Base-by-base conservation (phyloP, 2,113 vertebrate species). In the Cygnus buccinator region DNA sequence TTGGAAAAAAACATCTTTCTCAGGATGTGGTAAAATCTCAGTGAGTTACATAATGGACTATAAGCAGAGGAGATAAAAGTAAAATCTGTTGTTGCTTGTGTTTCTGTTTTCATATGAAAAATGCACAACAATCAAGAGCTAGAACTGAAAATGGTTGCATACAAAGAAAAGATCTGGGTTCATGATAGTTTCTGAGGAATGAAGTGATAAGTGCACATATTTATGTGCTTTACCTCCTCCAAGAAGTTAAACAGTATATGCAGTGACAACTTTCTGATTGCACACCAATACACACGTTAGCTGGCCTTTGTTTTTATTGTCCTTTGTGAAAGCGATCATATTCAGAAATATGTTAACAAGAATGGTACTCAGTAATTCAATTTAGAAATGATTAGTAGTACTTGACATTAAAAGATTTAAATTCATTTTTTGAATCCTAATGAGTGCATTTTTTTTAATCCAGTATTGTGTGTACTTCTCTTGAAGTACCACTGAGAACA, bases 301-400 rank as follows among this genome's bases (percentile, higher is more conserved):
- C 26, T 77, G 50, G 13, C 12, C 46, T 80, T 58, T 68, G 25
- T 50, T 96, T 89, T 37, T 78, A 68, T 76, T 41, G 46, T 76
- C 83, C 33, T 84, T 96, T 96, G 86, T 94, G 73, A 94, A 76
- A 52, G 67, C 33, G 95, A 83, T 90, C 35, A 39, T 87, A 90
- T 90, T 96, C 55, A 93, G 90, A 96, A 97, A 89, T 74, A 90
- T 3, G 31, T 82, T 89, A 96, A 76, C 39, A 67, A 97, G 84
- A 58, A 65, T 44, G 29, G 44, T 87, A 50, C 75, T 95, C 67
- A 77, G 65, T 95, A 97, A 97, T 97, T 97, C 96, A 96, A 97
- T 97, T 95, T 97, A 96, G 74, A 97, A 97, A 93, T 84, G 84
- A 87, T 95, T 97, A 94, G 52, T 97, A 97, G 97, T 95, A 94